These are phyloP conservation scores for Mesorhabditis sp. DNA, from an alignment of 2,888 invertebrate species.

Conservation along the genomic window DNA sequence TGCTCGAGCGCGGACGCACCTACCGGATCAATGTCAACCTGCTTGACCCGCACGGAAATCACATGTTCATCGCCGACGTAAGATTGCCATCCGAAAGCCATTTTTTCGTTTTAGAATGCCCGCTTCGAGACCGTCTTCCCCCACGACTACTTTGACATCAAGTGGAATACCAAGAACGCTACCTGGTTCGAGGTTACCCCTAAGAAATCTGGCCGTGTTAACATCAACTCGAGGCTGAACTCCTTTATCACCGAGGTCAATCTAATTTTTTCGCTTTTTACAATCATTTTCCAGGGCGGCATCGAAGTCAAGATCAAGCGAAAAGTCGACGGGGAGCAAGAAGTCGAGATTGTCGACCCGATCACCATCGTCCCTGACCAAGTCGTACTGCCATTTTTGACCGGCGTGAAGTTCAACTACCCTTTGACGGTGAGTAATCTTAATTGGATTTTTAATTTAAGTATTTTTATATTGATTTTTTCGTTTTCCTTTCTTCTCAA, in stretches of 20 bases:
- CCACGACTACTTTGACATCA: slow-evolving; percentile 26
- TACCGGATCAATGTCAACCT: slow-evolving; percentile 39
- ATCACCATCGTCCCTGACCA: slow-evolving; percentile 32
- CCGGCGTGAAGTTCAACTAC: slow-evolving; percentile 18
- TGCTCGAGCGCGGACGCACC: slow-evolving; percentile 67
- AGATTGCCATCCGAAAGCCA: slow-evolving; percentile 14
- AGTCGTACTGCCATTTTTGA: slow-evolving; percentile 40
- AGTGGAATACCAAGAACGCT: slow-evolving; percentile 32
- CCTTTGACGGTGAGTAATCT: slow-evolving; percentile 20
- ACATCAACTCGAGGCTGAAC: slow-evolving; percentile 30
- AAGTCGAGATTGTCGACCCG: slow-evolving; percentile 37
- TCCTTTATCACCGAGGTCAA: slow-evolving; percentile 27
- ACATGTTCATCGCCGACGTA: slow-evolving; percentile 47
- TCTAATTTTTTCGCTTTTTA: not conserved
- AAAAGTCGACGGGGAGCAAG: slow-evolving; percentile 39
- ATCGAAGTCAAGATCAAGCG: slow-evolving; percentile 20
- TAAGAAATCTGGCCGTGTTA: slow-evolving; percentile 26
- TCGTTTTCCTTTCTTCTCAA: not conserved
- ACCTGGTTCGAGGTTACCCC: slow-evolving; percentile 44
- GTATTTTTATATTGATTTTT: not conserved
- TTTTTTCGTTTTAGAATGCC: slow-evolving; percentile 27
- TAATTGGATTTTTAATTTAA: not conserved
- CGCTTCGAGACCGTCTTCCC: slow-evolving; percentile 38
- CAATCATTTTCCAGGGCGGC: slow-evolving; percentile 20
- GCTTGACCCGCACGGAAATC: slow-evolving; percentile 41